Evolutionary conservation across 2,113 vertebrate genomes (phyloP), one percentile per base, ranked within the genome.

Genomic region (Malurus elegans): DNA sequence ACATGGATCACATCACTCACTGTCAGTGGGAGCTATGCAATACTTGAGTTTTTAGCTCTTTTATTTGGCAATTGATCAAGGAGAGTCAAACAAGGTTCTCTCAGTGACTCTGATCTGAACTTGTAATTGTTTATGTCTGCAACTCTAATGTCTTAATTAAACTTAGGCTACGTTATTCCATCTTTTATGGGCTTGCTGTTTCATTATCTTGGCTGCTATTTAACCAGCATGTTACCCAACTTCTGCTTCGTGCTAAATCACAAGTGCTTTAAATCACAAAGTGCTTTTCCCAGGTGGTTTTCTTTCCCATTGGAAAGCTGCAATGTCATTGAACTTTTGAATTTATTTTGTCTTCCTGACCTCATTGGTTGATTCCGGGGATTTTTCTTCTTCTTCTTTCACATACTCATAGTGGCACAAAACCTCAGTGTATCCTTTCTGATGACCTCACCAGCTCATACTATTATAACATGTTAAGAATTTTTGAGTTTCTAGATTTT

Each of bases 121-220:
- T 93, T 84, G 14, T 79, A 71, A 69, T 79, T 92, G 45, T 82
- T 92, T 85, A 73, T 90, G 61, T 70, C 74, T 69, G 66, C 56
- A 90, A 32, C 21, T 32, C 34, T 54, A 69, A 92, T 76, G 29
- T 6, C 34, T 96, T 76, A 82, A 85, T 92, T 95, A 92, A 95
- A 92, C 12, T 72, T 75, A 54, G 32, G 61, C 8, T 34, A 19
- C n/a, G 48, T 75, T 85, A 76, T 79, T 91, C 53, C 38, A 40
- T 65, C 48, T 82, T 94, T 85, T n/a, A 32, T 45, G 32, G 70
- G 23, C 42, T 91, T 91, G 56, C 23, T 75, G 25, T 91, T 92
- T 91, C 70, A 67, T 69, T 81, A 92, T 7, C 20, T 91, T 28
- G 65, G 57, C 53, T 92, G 40, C 12, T 89, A 19, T 88, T 79